Evolutionary conservation across 2,797 vertebrate species (phyloP), one percentile per base, ranked within the genome.

Genomic region (Sebastes kiyomatsui): DNA sequence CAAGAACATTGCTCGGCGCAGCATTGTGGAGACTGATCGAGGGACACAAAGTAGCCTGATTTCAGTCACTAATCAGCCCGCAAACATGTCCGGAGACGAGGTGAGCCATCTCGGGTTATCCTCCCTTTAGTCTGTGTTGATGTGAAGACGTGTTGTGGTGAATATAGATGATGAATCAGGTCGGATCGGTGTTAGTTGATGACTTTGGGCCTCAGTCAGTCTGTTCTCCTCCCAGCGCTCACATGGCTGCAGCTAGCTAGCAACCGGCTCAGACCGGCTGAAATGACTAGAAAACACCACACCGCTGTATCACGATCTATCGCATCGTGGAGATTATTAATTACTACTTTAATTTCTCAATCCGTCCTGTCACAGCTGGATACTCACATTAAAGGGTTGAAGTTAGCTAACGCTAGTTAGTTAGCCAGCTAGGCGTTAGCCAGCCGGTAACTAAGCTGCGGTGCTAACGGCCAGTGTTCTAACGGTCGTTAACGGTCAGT

Each of bases 1-100:
- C 94, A 95, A 95, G 94, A 94, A 7, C 38, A 88, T 82, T 80
- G 72, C 75, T 76, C 72, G 28, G 78, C 75, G 88, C 75, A 83
- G 82, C 64, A 33, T 83, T 86, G 88, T 86, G 82, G 54, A 0
- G 64, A 25, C 71, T 35, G 66, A 67, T 30, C 64, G 80, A 69
- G 60, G 27, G 33, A 81, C 61, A 67, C 54, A 77, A 78, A 88
- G 62, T 74, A 72, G 20, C 10, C 72, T 13, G 46, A 52, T 78
- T 83, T 77, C 6, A 20, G 20, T 13, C 23, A 56, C 14, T 20
- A 55, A 67, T 62, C 23, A 79, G 1, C 0, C 65, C 28, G 80
- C 88, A 92, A 93, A 85, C 80, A 96, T 96, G 95, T 96, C 95
- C 66, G 95, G 95, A 90, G 95, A 96, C 91, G 95, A 96, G 93